These are phyloP conservation scores for Chaetodon trifasciatus DNA, from an alignment of 2,797 vertebrate species.

Conservation along the genomic window DNA sequence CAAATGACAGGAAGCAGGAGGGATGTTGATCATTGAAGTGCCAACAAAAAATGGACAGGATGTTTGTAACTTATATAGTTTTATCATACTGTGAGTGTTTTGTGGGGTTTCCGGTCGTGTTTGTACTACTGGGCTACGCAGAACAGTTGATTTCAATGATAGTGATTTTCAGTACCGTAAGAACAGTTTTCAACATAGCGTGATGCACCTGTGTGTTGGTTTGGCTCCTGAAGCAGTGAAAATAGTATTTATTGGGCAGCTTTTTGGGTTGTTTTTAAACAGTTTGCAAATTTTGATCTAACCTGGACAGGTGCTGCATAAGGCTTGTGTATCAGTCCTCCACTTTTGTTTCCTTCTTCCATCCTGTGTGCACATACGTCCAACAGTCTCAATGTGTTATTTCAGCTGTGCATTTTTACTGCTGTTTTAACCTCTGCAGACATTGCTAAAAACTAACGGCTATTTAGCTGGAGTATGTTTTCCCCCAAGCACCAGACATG, in stretches of 20 bases:
- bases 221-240: neutral
- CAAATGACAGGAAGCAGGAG: neutral
- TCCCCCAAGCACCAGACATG: slow-evolving; percentile 9
- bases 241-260: neutral
- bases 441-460: slow-evolving; percentile 14
- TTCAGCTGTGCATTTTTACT: slow-evolving; percentile 24
- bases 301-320: neutral
- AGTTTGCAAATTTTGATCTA: neutral
- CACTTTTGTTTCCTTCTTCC: neutral
- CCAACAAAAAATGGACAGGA: neutral
- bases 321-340: neutral
- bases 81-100: neutral
- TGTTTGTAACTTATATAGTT: neutral
- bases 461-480: slow-evolving; percentile 12
- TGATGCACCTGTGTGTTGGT: neutral
- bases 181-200: neutral
- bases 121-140: neutral
- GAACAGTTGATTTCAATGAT: neutral
- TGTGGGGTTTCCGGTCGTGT: neutral
- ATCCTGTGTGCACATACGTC: neutral
- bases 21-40: neutral
- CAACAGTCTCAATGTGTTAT: neutral
- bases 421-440: neutral
- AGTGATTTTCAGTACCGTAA: neutral
- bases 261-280: neutral